A percentile compares a stretch with the other conserved stretches of the same genome.
Conservation (phyloP, 1,140 invertebrate species). For the Dendrolimus kikuchii region DNA sequence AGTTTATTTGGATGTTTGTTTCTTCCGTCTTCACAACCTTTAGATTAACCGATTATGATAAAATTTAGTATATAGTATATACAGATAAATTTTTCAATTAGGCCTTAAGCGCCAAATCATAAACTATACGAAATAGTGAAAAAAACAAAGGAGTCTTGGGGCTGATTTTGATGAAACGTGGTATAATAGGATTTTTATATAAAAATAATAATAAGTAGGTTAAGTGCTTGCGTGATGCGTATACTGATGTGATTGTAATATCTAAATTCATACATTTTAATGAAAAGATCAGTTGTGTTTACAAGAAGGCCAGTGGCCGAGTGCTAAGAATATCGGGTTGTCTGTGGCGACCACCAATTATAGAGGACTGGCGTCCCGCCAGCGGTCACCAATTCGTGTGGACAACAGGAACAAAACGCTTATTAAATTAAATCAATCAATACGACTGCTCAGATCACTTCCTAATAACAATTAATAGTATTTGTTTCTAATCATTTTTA, state of each 20-base stretch:
- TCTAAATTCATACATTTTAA: constrained; percentile 10
- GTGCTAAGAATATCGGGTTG: constrained; percentile 61
- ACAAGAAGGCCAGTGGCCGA: constrained; percentile 67
- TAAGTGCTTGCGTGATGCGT: no score
- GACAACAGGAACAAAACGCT: constrained; percentile 50
- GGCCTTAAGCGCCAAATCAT: no score
- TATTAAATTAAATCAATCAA: constrained; percentile 52
- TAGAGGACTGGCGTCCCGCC: constrained; percentile 62
- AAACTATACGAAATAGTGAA: no score
- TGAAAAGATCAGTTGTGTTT: constrained; percentile 21
- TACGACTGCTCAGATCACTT: constrained; percentile 8
- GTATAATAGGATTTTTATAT: no score
- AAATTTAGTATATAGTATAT: no score
- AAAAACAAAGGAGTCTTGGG: no score
- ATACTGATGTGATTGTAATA: constrained; percentile 21
- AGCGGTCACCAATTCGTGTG: constrained; percentile 37
- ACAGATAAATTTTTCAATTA: no score
- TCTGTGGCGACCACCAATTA: constrained; percentile 65
- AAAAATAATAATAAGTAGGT: no score
- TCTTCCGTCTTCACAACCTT: no score
- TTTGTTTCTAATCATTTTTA: not conserved
- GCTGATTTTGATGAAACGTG: no score
- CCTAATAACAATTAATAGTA: constrained; percentile 1
- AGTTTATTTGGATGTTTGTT: no score
- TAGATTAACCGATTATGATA: no score